Evolutionary conservation across 2,113 vertebrate species (phyloP).

Genomic region (Delphinapterus leucas): DNA sequence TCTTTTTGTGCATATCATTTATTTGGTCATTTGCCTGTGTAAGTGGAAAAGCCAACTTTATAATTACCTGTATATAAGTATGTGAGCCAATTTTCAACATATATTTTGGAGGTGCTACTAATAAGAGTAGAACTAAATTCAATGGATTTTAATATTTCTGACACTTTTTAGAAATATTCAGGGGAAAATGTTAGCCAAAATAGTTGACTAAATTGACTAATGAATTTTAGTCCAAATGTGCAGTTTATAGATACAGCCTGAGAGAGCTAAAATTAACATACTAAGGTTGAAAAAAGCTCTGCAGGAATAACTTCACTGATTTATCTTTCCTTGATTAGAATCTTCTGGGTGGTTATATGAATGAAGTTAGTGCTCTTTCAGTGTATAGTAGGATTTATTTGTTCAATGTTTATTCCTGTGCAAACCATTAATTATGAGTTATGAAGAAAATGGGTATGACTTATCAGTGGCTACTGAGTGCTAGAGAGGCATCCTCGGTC

Average conservation of each 20-base stretch:
- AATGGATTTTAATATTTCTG: background rate
- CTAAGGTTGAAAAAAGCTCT: background rate
- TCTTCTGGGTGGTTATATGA: background rate
- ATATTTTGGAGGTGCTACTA: background rate
- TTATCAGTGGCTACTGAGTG: background rate
- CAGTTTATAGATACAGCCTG: background rate
- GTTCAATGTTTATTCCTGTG: background rate
- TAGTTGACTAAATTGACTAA: background rate
- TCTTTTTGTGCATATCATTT: constrained; percentile 20
- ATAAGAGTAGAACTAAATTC: background rate
- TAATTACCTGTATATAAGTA: background rate
- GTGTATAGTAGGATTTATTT: constrained; percentile 1
- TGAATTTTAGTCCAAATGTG: constrained; percentile 1
- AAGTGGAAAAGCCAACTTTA: background rate
- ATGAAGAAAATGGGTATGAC: background rate
- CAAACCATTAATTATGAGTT: constrained; percentile 28
- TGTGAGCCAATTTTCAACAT: background rate
- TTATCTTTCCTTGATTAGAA: background rate
- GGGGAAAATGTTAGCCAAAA: background rate
- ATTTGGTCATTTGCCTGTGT: background rate
- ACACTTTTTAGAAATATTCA: background rate
- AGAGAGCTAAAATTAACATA: background rate
- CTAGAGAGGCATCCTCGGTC: background rate
- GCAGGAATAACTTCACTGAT: background rate
- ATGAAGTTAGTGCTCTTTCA: background rate